Base-by-base conservation (phyloP, 2,888 invertebrate species). In the Deroplatys truncata region DNA sequence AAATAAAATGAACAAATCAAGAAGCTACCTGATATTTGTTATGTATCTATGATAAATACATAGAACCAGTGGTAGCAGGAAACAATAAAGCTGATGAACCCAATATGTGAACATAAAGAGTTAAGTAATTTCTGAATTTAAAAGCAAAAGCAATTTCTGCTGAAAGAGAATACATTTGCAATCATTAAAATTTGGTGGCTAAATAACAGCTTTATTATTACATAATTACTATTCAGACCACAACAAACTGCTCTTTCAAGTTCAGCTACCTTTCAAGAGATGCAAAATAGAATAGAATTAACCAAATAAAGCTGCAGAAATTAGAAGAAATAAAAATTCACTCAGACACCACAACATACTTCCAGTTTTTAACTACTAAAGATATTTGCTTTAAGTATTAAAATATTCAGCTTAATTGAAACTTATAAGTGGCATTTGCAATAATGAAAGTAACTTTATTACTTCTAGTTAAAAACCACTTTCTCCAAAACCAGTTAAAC, bases 361-460 rank as follows among this genome's bases (percentile, higher is more conserved):
- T 16, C 84, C 16, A 16, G 16, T 31, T 31, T 84, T 31, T 29
- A 84, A 89, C 91, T 90, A 83, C 72, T 88, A 86, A 88, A 88
- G 88, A 90, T 87, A 90, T 90, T 56, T 86, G 86, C 28, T 87
- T 89, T 8, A 31, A 28, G 20, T 31, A 84, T 15, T 28, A 84
- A 28, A 28, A 29, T 31, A 84, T 7, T 72, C 7, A 72, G 56
- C 56, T 20, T 43, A 72, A 72, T 16, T 84, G 28, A 84, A 28
- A 28, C 28, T 28, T 31, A 20, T 20, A 84, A 84, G 9, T 20
- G 7, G 10, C 20, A 28, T 84, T 84, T 20, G 25, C n/a, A 84
- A 43, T 13, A 84, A 31, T 31, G 1, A 84, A 84, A 84, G 84
- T 15, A 84, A 13, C 15, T 84, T 29, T 15, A 84, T 28, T 16